Conservation (phyloP, 2,113 vertebrate species). For the Bucco capensis region DNA sequence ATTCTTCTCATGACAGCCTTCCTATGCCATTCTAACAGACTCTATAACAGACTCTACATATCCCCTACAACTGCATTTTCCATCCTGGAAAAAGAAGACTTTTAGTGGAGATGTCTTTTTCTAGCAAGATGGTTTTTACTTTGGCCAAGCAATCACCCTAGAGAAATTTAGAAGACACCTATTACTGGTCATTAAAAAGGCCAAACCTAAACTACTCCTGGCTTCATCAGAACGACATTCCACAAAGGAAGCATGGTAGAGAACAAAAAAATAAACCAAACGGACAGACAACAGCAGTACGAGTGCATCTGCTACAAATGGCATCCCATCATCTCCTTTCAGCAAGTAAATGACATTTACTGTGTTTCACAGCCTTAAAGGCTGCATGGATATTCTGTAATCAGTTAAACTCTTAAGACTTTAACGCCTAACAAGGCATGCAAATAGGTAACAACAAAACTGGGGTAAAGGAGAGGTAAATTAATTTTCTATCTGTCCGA, state of each 20-base stretch:
- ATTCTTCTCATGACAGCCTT: background rate
- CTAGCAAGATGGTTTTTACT: background rate
- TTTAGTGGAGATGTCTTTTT: background rate
- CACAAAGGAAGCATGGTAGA: background rate
- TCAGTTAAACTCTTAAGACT: background rate
- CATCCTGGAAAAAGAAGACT: fast-evolving
- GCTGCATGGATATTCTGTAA: fast-evolving
- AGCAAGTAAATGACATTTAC: background rate
- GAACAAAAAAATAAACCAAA: background rate
- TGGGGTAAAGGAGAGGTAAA: background rate
- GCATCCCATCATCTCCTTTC: background rate
- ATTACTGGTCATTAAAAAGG: background rate
- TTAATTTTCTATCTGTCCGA: fast-evolving
- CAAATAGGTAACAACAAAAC: fast-evolving
- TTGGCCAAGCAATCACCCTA: background rate
- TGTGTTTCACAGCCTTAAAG: background rate
- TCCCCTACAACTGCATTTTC: background rate
- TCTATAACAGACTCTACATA: background rate
- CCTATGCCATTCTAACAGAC: background rate
- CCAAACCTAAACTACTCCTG: background rate
- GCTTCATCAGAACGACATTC: background rate
- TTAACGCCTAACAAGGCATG: background rate
- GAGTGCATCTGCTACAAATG: background rate
- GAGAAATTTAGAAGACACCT: background rate
- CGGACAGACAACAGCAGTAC: background rate